Evolutionary conservation across 2,888 invertebrate genomes (phyloP), one percentile per base, ranked within the genome.

Genomic region (Penaeus monodon): DNA sequence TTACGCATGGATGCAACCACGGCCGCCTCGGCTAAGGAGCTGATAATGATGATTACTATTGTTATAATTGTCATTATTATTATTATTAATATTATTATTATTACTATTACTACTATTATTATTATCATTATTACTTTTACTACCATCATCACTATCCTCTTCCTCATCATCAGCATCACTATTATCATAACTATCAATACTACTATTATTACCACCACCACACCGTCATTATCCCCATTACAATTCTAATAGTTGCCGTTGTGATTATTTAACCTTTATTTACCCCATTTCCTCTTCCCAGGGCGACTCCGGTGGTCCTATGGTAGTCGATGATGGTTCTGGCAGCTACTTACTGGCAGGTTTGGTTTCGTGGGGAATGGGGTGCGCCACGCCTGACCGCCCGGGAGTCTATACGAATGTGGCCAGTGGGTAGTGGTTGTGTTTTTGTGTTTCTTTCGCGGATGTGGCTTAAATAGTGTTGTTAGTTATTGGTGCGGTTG

Each of bases 251-350:
- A 4, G 68, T 27, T 7, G 3, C 7, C 14, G 24, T 29, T 74
- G 33, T 22, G 22, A 27, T n/a, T n/a, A n/a, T n/a, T n/a, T n/a
- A 7, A n/a, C n/a, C n/a, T n/a, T 74, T 3, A n/a, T 44, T 38
- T 24, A 38, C 22, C 14, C n/a, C 49, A 6, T 38, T 14, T 10
- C 10, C 44, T 10, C 44, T 10, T 6, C 44, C 44, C 77, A 77
- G 77, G 77, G 77, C 22, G 77, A 77, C n/a, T 77, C 77, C 22
- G 77, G 77, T n/a, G 77, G 77, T 20, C 77, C 77, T 77, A n/a
- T 77, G 24, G 77, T 77, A 3, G 27, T 77, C 14, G 38, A 77
- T 8, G 24, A 49, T 38, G 77, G 49, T n/a, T 22, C 6, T 77
- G 77, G 77, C 1, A n/a, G 57, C 27, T 77, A 77, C 77, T 17